Evolutionary conservation across 2,113 vertebrate genomes (phyloP), one percentile per base, ranked within the genome.

Genomic region (Platysternon megacephalum): DNA sequence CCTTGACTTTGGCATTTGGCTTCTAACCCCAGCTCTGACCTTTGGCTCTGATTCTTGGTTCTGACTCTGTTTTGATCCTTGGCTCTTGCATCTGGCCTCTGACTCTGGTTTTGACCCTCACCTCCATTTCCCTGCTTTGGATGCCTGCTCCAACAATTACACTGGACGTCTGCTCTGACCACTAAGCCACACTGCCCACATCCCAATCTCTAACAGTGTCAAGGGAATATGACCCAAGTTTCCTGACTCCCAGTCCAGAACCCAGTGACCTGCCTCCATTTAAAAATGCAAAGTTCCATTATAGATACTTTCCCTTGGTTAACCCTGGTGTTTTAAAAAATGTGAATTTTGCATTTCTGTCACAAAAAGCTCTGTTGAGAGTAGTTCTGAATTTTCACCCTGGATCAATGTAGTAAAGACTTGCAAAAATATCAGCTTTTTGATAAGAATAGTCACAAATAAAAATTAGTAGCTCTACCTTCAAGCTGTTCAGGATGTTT

Each of bases 401-500:
- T 88, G 86, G 91, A 95, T 88, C 93, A 96, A 91, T 94, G n/a
- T 8, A 94, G 46, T 78, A 92, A 93, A 93, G 35, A 82, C 82
- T 35, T 87, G 51, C 35, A 52, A 96, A 82, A 51, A 91, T 72
- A 24, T 81, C 84, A 93, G 76, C 4, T 88, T 96, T 90, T 58
- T 94, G 94, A 91, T 78, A 94, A 82, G 82, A 87, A 93, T 94
- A 93, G 91, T 85, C 88, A 91, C 32, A 88, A 78, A 87, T 84
- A 90, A 91, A 95, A 96, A 94, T 90, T 89, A 96, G 93, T 97
- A 89, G 91, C 84, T 97, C 96, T 96, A 94, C 93, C 97, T 94
- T 96, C 80, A 87, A 95, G 86, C 11, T 86, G 84, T 90, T 96
- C 91, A 94, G 42, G 39, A 58, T 82, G 14, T 12, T 61, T 92